Evolutionary conservation across 2,113 vertebrate genomes (phyloP).

Genomic region (Menidia beryllina): DNA sequence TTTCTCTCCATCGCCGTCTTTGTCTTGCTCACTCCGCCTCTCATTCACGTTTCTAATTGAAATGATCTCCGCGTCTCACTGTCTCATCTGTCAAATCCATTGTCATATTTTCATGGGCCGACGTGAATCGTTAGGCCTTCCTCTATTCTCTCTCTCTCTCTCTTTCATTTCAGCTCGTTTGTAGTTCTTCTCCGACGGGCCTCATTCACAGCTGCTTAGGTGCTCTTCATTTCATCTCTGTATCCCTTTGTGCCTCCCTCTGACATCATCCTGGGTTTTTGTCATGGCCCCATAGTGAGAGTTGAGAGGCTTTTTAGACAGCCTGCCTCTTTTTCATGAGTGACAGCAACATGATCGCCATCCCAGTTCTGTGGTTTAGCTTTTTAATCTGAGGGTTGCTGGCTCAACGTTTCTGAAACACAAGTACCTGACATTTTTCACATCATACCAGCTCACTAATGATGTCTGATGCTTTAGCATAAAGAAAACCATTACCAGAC

Average conservation of each 20-base stretch:
- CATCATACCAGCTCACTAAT: neutral
- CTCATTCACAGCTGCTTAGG: conserved; percentile 18
- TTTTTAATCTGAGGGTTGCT: neutral
- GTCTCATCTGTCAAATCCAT: conserved; percentile 35
- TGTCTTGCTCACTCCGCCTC: conserved; percentile 30
- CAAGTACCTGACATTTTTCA: conserved; percentile 10
- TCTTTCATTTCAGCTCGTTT: conserved; percentile 28
- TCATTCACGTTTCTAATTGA: conserved; percentile 40
- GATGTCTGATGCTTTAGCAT: no score
- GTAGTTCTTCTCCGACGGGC: conserved; percentile 32
- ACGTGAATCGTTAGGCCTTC: conserved; percentile 36
- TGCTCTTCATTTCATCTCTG: conserved; percentile 46
- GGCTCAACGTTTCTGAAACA: conserved; percentile 10
- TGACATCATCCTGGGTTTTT: conserved; percentile 15
- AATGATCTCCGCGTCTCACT: conserved; percentile 33
- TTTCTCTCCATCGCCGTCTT: conserved; percentile 43
- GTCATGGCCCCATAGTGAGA: neutral
- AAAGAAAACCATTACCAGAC: no score
- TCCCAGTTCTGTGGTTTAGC: conserved; percentile 11
- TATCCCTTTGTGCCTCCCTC: conserved; percentile 17
- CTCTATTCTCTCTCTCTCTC: conserved; percentile 16
- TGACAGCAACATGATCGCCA: conserved; percentile 22
- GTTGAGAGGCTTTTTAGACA: conserved; percentile 6
- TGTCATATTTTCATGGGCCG: conserved; percentile 49
- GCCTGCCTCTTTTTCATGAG: no score